A percentile compares a stretch with the other conserved stretches of the same genome.
These are phyloP conservation scores for Urocitellus parryii DNA, from an alignment of 2,113 vertebrate genomes.

Conservation along the genomic window DNA sequence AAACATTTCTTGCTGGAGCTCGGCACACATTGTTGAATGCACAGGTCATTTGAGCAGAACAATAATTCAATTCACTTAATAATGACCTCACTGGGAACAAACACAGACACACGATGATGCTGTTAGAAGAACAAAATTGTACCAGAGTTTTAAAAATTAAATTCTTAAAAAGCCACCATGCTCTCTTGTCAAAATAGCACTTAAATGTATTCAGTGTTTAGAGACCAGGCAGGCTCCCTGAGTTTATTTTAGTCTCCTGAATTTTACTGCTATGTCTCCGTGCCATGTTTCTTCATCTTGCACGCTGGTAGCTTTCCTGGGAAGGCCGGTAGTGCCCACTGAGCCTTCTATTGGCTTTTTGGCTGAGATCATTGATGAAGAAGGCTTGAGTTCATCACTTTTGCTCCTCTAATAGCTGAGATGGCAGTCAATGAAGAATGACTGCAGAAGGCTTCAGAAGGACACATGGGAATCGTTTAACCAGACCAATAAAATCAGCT, in stretches of 20 bases:
- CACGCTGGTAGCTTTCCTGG: slow-evolving; percentile 31
- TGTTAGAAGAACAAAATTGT: slow-evolving; percentile 64
- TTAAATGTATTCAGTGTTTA: slow-evolving; percentile 74
- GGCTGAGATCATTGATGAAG: slow-evolving; percentile 59
- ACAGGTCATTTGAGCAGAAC: slow-evolving; percentile 65
- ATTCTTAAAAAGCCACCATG: slow-evolving; percentile 72
- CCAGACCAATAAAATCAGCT: slow-evolving; percentile 75
- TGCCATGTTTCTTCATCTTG: slow-evolving; percentile 45
- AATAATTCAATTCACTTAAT: slow-evolving; percentile 75
- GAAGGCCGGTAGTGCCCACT: slow-evolving; percentile 60
- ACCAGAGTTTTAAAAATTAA: slow-evolving; percentile 71
- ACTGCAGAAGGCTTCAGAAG: slow-evolving; percentile 61
- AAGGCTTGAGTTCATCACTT: slow-evolving; percentile 69
- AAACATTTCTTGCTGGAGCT: slow-evolving; percentile 76
- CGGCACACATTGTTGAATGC: slow-evolving; percentile 66
- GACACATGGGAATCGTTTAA: slow-evolving; percentile 66
- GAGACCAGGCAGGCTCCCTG: slow-evolving; percentile 69
- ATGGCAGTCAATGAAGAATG: slow-evolving; percentile 62
- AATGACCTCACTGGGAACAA: slow-evolving; percentile 72
- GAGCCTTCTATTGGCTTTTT: slow-evolving; percentile 54
- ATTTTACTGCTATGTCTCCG: slow-evolving; percentile 63
- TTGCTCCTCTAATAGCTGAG: slow-evolving; percentile 50
- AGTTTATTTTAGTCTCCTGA: slow-evolving; percentile 73
- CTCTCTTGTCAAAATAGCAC: slow-evolving; percentile 80
- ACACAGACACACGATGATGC: slow-evolving; percentile 56